Evolutionary conservation across 2,888 invertebrate genomes (phyloP).

Genomic region (Watsonalla cultraria): DNA sequence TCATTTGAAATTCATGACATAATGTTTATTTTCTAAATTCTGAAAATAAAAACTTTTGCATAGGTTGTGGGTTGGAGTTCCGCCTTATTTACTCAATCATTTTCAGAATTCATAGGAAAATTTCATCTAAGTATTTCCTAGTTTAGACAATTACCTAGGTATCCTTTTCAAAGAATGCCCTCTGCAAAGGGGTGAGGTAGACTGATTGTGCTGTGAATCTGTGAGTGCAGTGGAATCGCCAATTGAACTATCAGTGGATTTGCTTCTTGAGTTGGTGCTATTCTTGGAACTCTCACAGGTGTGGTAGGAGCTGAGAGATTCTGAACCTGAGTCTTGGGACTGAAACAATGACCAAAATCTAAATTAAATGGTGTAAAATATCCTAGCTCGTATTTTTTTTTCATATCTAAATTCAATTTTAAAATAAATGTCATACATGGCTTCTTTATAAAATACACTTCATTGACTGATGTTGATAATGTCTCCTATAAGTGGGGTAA

Average conservation of each 20-base stretch:
- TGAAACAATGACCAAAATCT: constrained; percentile 21
- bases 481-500: too few species aligned
- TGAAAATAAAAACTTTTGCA: too few species aligned
- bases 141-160: constrained; percentile 50
- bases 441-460: background rate
- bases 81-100: too few species aligned
- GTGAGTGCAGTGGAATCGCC: constrained; percentile 65
- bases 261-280: constrained; percentile 55
- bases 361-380: too few species aligned
- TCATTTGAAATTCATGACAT: background rate
- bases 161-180: constrained; percentile 68
- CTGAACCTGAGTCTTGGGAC: constrained; percentile 62
- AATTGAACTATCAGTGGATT: constrained; percentile 62
- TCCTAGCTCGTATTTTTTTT: too few species aligned
- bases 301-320: constrained; percentile 62
- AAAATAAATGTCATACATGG: too few species aligned
- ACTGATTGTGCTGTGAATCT: constrained; percentile 75
- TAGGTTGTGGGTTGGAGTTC: too few species aligned
- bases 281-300: constrained; percentile 72
- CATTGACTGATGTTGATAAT: background rate
- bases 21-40: too few species aligned
- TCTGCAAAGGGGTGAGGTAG: constrained; percentile 78
- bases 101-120: too few species aligned
- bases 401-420: too few species aligned
- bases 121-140: too few species aligned